Percentiles rank a stretch among this genome's conserved stretches.
These are phyloP conservation scores for Amphiduros pacificus DNA, from an alignment of 2,888 invertebrate genomes.

Conservation along the genomic window DNA sequence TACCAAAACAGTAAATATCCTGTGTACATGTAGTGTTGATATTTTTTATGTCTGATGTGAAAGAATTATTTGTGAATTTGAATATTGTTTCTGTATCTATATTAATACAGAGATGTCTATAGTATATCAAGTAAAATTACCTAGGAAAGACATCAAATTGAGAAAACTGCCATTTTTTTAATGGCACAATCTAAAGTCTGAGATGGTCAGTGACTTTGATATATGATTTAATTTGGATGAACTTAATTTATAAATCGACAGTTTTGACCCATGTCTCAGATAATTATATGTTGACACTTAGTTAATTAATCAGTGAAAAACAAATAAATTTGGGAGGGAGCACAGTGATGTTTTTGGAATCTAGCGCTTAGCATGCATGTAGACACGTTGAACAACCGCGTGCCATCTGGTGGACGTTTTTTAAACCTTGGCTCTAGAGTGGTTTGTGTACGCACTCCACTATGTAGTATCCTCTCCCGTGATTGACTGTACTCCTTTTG, in stretches of 20 bases:
- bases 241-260: no score
- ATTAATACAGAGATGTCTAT: no score
- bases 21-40: slow-evolving; percentile 22
- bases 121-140: no score
- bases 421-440: slow-evolving; percentile 18
- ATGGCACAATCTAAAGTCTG: slow-evolving; percentile 14
- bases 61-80: slow-evolving; percentile 24
- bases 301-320: no score
- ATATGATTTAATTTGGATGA: no score
- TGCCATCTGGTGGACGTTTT: slow-evolving; percentile 10
- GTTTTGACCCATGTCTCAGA: no score
- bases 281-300: no score
- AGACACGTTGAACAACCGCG: slow-evolving; percentile 11
- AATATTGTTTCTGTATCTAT: slow-evolving; percentile 23
- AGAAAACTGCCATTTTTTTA: slow-evolving; percentile 14
- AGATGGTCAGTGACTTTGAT: slow-evolving; percentile 18
- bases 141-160: slow-evolving; percentile 6
- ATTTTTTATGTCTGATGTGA: slow-evolving; percentile 22
- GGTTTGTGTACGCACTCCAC: slow-evolving; percentile 14
- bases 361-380: slow-evolving; percentile 17
- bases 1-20: slow-evolving; percentile 13
- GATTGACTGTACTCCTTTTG: slow-evolving; percentile 16
- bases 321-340: no score
- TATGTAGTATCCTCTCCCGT: slow-evolving; percentile 16
- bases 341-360: slow-evolving; percentile 15